Evolutionary conservation across 2,113 vertebrate species (phyloP), one percentile per base, ranked within the genome.

Genomic region (Laticauda laticaudata): DNA sequence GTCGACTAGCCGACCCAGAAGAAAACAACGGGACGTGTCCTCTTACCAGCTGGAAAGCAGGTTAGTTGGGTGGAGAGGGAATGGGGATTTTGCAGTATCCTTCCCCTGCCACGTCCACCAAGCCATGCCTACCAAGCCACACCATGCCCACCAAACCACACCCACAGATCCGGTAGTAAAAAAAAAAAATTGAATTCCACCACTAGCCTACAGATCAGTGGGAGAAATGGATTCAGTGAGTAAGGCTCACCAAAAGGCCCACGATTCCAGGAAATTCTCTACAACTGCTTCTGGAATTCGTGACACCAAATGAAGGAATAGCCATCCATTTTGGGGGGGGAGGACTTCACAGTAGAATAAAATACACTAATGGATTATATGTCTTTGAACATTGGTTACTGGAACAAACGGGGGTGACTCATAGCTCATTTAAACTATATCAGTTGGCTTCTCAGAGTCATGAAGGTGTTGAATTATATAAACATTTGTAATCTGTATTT

Each of bases 171-270:
- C 1, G 48, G 8, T 51, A 51, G 7, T 51, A 51, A 51, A 51
- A 9, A 48, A 39, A 39, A 39, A 51, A 51, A 51, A 51, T 51
- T 51, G 48, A 10, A 51, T 51, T 9, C 48, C 48, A 51, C 48
- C 48, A 51, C 48, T 51, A 8, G 12, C 43, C 51, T 29, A 56
- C 61, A 57, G 39, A 20, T 34, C 59, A 39, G 23, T 56, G 87
- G 24, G 75, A 92, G 39, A 23, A 92, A 93, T 7, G 7, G 75
- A 43, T 15, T 86, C 81, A 11, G 51, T 53, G 51, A 53, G 92
- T 94, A 43, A 94, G 34, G 90, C 92, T 92, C 81, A 92, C 87
- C 5, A 1, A 87, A 81, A 86, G 14, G 54, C 39, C 15, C 2
- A 8, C 9, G n/a, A 10, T 54, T 86, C 1, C 39, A n/a, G 7